Conservation (phyloP, 2,797 vertebrate species). For the Rhadinocentrus ornatus region DNA sequence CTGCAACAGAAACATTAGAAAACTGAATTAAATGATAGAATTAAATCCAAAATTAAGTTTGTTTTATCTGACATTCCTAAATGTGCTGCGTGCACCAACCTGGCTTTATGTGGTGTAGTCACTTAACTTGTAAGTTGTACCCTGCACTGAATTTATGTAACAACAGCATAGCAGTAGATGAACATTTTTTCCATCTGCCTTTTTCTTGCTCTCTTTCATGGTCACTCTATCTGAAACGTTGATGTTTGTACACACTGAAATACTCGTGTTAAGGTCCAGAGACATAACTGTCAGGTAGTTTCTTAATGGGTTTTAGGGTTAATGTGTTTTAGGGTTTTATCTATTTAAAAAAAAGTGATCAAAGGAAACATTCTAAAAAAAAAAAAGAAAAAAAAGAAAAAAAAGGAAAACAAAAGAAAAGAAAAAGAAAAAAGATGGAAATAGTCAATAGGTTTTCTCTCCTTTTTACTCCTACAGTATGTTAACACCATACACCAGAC, state of each 20-base stretch:
- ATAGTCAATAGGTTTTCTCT: neutral
- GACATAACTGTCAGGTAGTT: constrained; percentile 12
- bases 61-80: constrained; percentile 7
- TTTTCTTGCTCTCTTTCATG: neutral
- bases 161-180: constrained; percentile 45
- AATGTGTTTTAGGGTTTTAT: neutral
- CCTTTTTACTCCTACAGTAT: constrained; percentile 14
- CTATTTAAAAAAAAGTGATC: neutral
- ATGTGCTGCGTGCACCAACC: constrained; percentile 16
- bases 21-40: constrained; percentile 1
- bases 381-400: neutral
- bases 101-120: constrained; percentile 42
- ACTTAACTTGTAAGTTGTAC: constrained; percentile 29
- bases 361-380: neutral
- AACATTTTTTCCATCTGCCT: constrained; percentile 10
- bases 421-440: neutral
- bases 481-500: neutral
- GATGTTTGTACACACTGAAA: constrained; percentile 22
- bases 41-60: constrained; percentile 13
- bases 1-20: constrained; percentile 11
- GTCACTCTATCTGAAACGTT: constrained; percentile 22
- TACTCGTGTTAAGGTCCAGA: constrained; percentile 24
- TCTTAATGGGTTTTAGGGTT: constrained; percentile 10
- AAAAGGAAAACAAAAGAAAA: neutral
- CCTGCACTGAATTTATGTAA: constrained; percentile 59